These are phyloP conservation scores for Drosophila chauvacae DNA, from an alignment of 1,140 invertebrate genomes.

Conservation along the genomic window DNA sequence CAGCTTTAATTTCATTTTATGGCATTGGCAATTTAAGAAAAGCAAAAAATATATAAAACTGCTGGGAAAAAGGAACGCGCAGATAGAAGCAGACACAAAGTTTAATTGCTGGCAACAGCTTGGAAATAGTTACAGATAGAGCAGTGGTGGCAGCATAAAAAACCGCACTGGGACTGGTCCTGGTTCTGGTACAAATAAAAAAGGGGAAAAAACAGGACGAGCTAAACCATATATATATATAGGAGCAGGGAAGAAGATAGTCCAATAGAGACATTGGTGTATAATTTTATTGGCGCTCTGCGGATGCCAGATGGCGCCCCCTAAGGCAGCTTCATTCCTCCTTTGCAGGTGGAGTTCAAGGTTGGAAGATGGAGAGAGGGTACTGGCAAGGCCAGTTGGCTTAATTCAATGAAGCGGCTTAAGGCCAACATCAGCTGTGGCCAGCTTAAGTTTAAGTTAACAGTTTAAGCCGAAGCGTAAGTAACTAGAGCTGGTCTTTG, in stretches of 20 bases:
- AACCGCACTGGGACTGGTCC: slow-evolving; percentile 50
- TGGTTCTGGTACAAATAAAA: background rate
- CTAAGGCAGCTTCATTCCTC: background rate
- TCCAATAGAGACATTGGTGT: slow-evolving; percentile 70
- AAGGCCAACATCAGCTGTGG: slow-evolving; percentile 45
- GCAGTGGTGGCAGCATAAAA: slow-evolving; percentile 34
- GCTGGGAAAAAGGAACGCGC: background rate
- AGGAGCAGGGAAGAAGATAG: slow-evolving; percentile 31
- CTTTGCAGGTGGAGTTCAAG: slow-evolving; percentile 50
- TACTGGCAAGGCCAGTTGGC: slow-evolving; percentile 39
- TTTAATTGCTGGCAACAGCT: slow-evolving; percentile 75
- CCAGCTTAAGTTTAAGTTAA: slow-evolving; percentile 56
- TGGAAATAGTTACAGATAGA: slow-evolving; percentile 63
- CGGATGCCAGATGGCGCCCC: slow-evolving; percentile 60
- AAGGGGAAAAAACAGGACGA: slow-evolving; percentile 5
- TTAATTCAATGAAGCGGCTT: slow-evolving; percentile 75
- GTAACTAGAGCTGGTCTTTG: slow-evolving; percentile 37
- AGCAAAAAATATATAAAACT: background rate
- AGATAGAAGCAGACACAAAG: slow-evolving; percentile 57
- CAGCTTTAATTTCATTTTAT: slow-evolving; percentile 75
- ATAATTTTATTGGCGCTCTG: slow-evolving; percentile 78
- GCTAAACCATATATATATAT: slow-evolving; percentile 13
- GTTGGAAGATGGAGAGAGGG: no score
- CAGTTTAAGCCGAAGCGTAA: slow-evolving; percentile 39
- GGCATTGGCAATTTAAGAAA: slow-evolving; percentile 67